Base-by-base conservation (phyloP, 2,797 vertebrate genomes). In the Lepus oiostolus region DNA sequence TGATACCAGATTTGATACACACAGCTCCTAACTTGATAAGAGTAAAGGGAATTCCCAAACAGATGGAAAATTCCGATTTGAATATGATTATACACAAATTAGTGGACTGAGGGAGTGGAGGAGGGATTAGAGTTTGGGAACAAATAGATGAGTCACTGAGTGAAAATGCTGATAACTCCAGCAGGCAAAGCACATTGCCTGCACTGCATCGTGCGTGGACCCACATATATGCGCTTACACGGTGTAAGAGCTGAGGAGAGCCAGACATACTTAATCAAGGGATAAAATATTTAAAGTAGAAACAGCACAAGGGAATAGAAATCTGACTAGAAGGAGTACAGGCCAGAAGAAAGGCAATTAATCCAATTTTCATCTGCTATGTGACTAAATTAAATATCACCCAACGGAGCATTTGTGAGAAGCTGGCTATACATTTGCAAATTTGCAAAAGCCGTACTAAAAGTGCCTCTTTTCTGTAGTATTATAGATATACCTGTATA, bases 321-420 rank as follows among this genome's bases (percentile, higher is more conserved):
- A 88, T 81, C 68, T 90, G 77, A 76, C 50, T 85, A 93, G 5
- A 38, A 79, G 42, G 92, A 90, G 26, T 47, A 35, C 52, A 1
- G 5, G 7, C 22, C 42, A 74, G 24, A 16, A 24, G 14, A 91
- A 80, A 81, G 32, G 28, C 26, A 91, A 67, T 67, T 70, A 90
- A 86, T 81, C 32, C 67, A 47, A 80, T 68, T 93, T 92, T 42
- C 24, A 67, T 32, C 22, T 3, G 54, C 10, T 70, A 21, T 63
- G 42, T 80, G 85, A 87, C 71, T 88, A 88, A 76, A 30, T 94
- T 85, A 95, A 83, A 17, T 68, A 72, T 87, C 83, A 92, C 30
- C 11, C 54, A 91, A 32, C 2, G 63, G 67, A 87, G 13, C 11
- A 7, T 63, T 81, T 68, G 54, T 70, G 54, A 92, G 2, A 90